These are phyloP conservation scores for Pomacea maculata DNA, from an alignment of 1,140 invertebrate genomes.

Conservation along the genomic window DNA sequence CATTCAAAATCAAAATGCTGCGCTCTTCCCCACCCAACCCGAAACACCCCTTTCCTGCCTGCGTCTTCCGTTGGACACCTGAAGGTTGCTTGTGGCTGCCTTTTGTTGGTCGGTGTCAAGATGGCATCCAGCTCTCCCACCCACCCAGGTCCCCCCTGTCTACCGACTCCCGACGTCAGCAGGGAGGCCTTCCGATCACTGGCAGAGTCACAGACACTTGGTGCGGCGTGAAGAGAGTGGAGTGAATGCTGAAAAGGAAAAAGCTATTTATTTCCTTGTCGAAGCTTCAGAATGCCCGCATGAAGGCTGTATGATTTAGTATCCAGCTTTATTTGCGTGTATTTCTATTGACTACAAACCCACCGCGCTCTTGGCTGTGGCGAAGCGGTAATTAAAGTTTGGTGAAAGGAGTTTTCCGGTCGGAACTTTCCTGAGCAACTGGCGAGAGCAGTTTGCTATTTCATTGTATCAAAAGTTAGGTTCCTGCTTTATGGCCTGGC, in stretches of 20 bases:
- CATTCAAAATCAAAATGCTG: too few relatives aligned
- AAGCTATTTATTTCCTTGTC: conserved; percentile 28
- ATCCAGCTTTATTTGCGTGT: conserved; percentile 22
- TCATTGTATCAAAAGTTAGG: conserved; percentile 37
- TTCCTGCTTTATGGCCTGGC: conserved; percentile 34
- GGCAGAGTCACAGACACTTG: conserved; percentile 1
- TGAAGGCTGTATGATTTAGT: conserved; percentile 27
- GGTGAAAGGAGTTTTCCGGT: conserved; percentile 14
- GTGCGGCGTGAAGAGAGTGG: conserved; percentile 3
- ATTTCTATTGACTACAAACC: conserved; percentile 26
- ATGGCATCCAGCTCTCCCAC: too few relatives aligned
- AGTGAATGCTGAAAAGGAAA: conserved; percentile 12
- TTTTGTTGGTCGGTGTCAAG: too few relatives aligned
- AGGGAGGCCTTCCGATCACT: too few relatives aligned
- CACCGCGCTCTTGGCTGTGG: conserved; percentile 2
- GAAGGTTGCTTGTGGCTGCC: too few relatives aligned
- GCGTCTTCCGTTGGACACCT: too few relatives aligned
- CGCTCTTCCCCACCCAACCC: too few relatives aligned
- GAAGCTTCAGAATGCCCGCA: not conserved
- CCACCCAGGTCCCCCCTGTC: too few relatives aligned
- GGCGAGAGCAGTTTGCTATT: conserved; percentile 27
- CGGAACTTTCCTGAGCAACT: conserved; percentile 22
- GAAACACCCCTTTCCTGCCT: too few relatives aligned
- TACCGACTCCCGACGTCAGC: too few relatives aligned
- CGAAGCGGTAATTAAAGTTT: conserved; percentile 23